Conservation (phyloP, 2,888 invertebrate species). For the Schizaphis graminum region DNA sequence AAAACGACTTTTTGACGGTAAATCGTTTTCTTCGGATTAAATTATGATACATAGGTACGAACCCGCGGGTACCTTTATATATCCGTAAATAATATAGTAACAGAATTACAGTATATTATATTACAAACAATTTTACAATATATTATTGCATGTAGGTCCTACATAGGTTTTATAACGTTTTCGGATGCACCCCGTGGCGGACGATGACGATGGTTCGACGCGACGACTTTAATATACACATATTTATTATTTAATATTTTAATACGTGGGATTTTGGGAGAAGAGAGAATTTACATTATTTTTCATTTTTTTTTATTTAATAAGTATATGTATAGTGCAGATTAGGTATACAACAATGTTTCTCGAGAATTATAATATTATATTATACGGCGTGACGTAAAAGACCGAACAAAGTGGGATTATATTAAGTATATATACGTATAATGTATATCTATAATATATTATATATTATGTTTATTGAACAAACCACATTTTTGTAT, state of each 20-base stretch:
- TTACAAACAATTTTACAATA: neutral
- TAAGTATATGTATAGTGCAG: neutral
- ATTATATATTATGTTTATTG: neutral
- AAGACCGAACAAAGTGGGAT: neutral
- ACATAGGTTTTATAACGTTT: neutral
- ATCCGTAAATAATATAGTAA: neutral
- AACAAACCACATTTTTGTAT: neutral
- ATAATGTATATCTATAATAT: too few relatives aligned
- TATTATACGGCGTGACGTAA: neutral
- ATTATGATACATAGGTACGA: neutral
- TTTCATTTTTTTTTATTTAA: neutral
- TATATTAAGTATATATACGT: neutral
- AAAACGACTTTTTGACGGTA: neutral
- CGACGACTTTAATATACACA: slow-evolving; percentile 2
- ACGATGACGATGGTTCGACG: neutral
- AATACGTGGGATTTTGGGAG: neutral
- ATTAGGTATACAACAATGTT: neutral
- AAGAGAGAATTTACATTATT: neutral
- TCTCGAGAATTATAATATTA: neutral
- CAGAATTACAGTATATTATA: neutral
- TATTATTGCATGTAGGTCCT: neutral
- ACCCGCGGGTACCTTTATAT: neutral
- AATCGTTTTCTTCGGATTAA: slow-evolving; percentile 10
- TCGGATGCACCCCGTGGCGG: neutral
- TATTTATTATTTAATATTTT: slow-evolving; percentile 5